Conservation (phyloP, 2,888 invertebrate species). For the Philopedon plagiatum region DNA sequence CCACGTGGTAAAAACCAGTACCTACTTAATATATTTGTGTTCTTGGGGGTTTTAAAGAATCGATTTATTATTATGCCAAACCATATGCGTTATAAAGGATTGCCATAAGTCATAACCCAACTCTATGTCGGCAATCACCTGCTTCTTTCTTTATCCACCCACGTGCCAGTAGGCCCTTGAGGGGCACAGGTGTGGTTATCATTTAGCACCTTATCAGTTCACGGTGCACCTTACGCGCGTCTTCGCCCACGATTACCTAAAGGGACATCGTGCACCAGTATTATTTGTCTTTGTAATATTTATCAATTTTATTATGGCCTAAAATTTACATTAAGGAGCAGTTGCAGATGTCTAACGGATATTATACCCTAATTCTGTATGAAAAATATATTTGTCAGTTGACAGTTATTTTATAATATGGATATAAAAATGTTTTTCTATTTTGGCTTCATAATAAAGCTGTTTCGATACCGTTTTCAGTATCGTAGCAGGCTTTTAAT, state of each 20-base stretch:
- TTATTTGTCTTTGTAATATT: slow-evolving; percentile 45
- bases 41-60: slow-evolving; percentile 31
- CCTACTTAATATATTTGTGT: too few species aligned
- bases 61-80: slow-evolving; percentile 52
- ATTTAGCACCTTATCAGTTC: slow-evolving; percentile 55
- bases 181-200: slow-evolving; percentile 56
- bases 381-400: background rate
- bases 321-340: slow-evolving; percentile 23
- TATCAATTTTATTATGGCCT: slow-evolving; percentile 33
- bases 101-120: slow-evolving; percentile 36
- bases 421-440: too few species aligned
- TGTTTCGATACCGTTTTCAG: too few species aligned
- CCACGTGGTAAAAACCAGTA: too few species aligned
- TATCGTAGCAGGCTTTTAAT: too few species aligned
- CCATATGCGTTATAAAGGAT: slow-evolving; percentile 33
- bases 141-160: slow-evolving; percentile 32
- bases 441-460: too few species aligned
- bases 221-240: slow-evolving; percentile 52
- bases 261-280: slow-evolving; percentile 19
- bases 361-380: background rate
- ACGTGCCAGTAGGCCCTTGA: slow-evolving; percentile 48
- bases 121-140: slow-evolving; percentile 32
- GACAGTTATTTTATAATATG: background rate
- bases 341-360: slow-evolving; percentile 12
- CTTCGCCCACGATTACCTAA: slow-evolving; percentile 52